These are phyloP conservation scores for Pterocles orientalis DNA, from an alignment of 2,113 vertebrate species.

Conservation along the genomic window DNA sequence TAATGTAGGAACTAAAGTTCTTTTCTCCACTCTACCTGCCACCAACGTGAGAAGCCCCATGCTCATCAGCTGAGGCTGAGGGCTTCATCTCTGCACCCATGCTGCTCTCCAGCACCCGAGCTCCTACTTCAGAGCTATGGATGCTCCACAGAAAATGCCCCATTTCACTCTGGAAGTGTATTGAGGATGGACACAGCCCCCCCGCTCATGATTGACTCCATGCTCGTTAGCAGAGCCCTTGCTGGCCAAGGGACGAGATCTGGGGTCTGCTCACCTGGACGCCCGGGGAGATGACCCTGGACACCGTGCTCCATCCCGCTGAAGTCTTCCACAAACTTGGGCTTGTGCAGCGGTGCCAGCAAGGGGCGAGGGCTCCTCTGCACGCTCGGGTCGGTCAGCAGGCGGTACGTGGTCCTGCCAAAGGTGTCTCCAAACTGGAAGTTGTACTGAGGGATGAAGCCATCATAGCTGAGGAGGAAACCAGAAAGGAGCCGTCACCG, in stretches of 20 bases:
- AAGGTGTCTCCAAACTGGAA: not conserved
- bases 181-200: fast-evolving
- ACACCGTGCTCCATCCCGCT: fast-evolving
- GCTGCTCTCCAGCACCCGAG: not conserved
- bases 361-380: not conserved
- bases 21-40: not conserved
- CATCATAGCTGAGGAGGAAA: not conserved
- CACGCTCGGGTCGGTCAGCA: fast-evolving
- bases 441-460: not conserved
- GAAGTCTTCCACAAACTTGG: not conserved
- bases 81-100: fast-evolving
- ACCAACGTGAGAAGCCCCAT: fast-evolving
- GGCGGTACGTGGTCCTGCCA: not conserved
- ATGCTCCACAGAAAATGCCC: fast-evolving
- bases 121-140: fast-evolving
- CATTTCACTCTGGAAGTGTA: not conserved
- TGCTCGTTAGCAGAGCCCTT: fast-evolving
- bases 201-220: fast-evolving
- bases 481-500: fast-evolving
- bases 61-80: not conserved
- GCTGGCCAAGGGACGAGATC: fast-evolving
- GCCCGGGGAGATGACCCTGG: not conserved
- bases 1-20: not conserved
- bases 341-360: not conserved
- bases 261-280: not conserved